These are phyloP conservation scores for Drosophila hydei DNA, from an alignment of 1,140 invertebrate genomes.

Conservation along the genomic window DNA sequence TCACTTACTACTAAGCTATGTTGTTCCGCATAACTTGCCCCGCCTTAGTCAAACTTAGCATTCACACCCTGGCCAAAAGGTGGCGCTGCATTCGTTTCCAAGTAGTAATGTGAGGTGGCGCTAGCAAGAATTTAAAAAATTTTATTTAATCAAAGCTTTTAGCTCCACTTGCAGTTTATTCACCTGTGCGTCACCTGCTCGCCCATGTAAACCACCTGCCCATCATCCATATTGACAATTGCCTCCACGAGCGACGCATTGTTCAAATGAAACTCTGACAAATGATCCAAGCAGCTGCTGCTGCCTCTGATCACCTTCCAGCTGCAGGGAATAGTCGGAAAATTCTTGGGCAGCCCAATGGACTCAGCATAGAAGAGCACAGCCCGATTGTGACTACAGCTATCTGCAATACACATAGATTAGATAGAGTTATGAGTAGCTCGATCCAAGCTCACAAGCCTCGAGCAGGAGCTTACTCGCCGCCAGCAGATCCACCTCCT, in stretches of 20 bases:
- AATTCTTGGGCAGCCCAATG: slow-evolving; percentile 61
- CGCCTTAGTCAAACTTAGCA: slow-evolving; percentile 32
- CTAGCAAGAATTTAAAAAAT: slow-evolving; percentile 37
- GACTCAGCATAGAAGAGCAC: slow-evolving; percentile 75
- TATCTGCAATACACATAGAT: slow-evolving; percentile 44
- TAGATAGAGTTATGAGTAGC: neutral
- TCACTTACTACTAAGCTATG: no score
- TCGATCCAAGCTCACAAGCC: slow-evolving; percentile 41
- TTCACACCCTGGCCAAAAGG: slow-evolving; percentile 69
- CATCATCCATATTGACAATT: slow-evolving; percentile 19
- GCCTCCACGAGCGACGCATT: slow-evolving; percentile 9
- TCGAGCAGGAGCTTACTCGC: slow-evolving; percentile 76
- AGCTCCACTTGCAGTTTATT: neutral
- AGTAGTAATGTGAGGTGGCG: slow-evolving; percentile 62
- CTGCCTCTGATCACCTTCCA: slow-evolving; percentile 45
- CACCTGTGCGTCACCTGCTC: slow-evolving; percentile 67
- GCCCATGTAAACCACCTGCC: slow-evolving; percentile 66
- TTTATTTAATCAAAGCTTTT: neutral
- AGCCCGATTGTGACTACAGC: slow-evolving; percentile 79
- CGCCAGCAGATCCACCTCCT: slow-evolving; percentile 66
- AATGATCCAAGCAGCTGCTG: slow-evolving; percentile 25
- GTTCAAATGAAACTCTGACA: slow-evolving; percentile 5
- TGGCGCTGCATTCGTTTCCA: slow-evolving; percentile 69
- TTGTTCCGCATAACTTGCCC: no score
- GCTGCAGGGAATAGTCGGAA: slow-evolving; percentile 62